phyloP scores from a whole-genome alignment of 2,888 invertebrate species.

The Pseudococcus jackbeardsleyi region DNA sequence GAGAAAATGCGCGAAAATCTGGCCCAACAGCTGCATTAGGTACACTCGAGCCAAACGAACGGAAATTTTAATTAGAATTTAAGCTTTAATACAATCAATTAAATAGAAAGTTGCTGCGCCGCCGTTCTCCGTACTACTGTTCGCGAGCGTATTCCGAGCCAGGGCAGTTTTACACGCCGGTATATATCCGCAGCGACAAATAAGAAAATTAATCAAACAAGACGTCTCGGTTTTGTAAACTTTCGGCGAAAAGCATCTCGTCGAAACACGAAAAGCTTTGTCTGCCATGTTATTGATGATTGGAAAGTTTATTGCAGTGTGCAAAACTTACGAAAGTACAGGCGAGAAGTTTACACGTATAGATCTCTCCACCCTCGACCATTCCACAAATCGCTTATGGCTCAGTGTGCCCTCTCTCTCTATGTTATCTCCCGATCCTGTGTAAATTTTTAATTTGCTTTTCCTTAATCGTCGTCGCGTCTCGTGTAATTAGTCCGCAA shows the following conservation, averaged over 20 bases:
- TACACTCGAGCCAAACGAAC: not conserved
- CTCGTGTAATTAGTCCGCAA: not conserved
- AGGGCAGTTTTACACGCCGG: slow-evolving; percentile 37
- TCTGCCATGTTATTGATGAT: slow-evolving; percentile 43
- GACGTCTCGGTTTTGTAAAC: slow-evolving; percentile 51
- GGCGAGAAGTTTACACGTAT: slow-evolving; percentile 15
- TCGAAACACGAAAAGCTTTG: slow-evolving; percentile 20
- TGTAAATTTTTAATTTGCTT: slow-evolving; percentile 24
- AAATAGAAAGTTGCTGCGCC: slow-evolving; percentile 17
- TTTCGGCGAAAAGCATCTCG: slow-evolving; percentile 25
- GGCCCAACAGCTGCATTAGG: not conserved
- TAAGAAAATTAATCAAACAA: slow-evolving; percentile 57
- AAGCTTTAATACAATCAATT: slow-evolving; percentile 52
- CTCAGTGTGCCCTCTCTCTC: not conserved
- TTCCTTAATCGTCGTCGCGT: not conserved
- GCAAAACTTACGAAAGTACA: not conserved
- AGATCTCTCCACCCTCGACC: not conserved
- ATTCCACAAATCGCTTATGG: not conserved
- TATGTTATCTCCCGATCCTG: not conserved
- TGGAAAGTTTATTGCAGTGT: slow-evolving; percentile 34
- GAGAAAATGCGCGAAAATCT: not conserved
- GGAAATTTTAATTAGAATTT: slow-evolving; percentile 55
- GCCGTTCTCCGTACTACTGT: not conserved
- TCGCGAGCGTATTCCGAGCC: not conserved
- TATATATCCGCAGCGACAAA: slow-evolving; percentile 34